Evolutionary conservation across 2,113 vertebrate genomes (phyloP).

Genomic region (Oceanodroma tethys): DNA sequence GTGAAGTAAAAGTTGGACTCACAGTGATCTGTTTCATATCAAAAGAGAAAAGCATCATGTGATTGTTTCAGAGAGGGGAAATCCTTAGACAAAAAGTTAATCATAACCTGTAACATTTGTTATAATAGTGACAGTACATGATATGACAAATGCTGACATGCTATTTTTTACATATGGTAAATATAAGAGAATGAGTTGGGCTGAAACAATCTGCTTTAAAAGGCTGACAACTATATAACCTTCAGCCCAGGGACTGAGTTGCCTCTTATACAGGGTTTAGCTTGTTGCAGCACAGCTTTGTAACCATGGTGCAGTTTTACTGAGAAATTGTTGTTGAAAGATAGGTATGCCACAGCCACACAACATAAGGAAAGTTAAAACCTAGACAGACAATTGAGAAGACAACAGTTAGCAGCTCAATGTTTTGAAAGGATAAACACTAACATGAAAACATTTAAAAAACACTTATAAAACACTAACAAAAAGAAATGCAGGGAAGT

Average conservation of each 20-base stretch:
- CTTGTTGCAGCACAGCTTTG: background rate
- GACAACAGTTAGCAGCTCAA: background rate
- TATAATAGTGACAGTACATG: background rate
- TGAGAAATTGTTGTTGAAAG: background rate
- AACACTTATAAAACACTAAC: background rate
- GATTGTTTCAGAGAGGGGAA: background rate
- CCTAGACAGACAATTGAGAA: background rate
- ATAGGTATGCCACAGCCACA: background rate
- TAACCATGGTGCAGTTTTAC: background rate
- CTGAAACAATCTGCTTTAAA: background rate
- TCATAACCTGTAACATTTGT: background rate
- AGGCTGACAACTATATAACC: background rate
- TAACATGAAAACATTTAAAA: background rate
- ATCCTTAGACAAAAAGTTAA: background rate
- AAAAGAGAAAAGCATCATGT: background rate
- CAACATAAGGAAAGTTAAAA: background rate
- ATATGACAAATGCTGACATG: background rate
- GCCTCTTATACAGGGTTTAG: background rate
- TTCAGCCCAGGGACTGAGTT: background rate
- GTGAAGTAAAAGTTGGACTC: background rate
- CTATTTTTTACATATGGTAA: background rate
- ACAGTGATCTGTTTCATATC: background rate
- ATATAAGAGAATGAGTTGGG: background rate
- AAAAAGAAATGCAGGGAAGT: background rate
- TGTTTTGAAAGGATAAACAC: background rate